Conservation (phyloP, 1,140 invertebrate genomes). For the Zophobas atratus region DNA sequence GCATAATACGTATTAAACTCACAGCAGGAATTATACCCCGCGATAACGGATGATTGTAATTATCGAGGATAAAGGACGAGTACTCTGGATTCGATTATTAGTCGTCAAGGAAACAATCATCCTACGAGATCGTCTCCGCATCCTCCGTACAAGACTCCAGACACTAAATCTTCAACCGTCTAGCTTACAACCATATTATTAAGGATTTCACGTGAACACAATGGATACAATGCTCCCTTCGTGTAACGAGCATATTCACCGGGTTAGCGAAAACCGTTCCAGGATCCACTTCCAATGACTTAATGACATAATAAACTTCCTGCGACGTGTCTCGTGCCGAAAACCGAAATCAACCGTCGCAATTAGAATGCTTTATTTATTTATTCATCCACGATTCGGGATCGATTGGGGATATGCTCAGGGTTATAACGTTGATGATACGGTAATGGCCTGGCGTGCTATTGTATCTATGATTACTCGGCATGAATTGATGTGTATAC, state of each 20-base stretch:
- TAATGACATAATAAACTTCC: slow-evolving; percentile 46
- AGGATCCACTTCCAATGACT: slow-evolving; percentile 34
- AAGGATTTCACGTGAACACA: slow-evolving; percentile 34
- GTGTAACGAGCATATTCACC: slow-evolving; percentile 21
- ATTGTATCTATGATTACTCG: slow-evolving; percentile 1
- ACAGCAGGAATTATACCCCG: slow-evolving; percentile 12
- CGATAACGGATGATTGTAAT: slow-evolving; percentile 37
- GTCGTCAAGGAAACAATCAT: slow-evolving; percentile 41
- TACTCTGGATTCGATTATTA: slow-evolving; percentile 38
- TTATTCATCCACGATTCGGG: slow-evolving; percentile 24
- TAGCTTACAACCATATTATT: slow-evolving; percentile 44
- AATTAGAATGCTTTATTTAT: slow-evolving; percentile 1
- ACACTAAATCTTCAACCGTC: slow-evolving; percentile 34
- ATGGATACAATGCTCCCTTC: slow-evolving; percentile 35
- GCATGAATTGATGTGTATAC: slow-evolving; percentile 15
- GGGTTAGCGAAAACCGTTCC: slow-evolving; percentile 22
- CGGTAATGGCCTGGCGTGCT: slow-evolving; percentile 8
- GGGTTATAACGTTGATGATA: neutral
- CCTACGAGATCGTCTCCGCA: slow-evolving; percentile 24
- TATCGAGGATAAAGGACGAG: slow-evolving; percentile 32
- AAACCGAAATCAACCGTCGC: slow-evolving; percentile 6
- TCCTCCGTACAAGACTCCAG: slow-evolving; percentile 5
- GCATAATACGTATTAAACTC: slow-evolving; percentile 21
- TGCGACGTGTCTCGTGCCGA: neutral
- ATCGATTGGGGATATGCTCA: slow-evolving; percentile 7